Evolutionary conservation across 2,797 vertebrate genomes (phyloP), one percentile per base, ranked within the genome.

Genomic region (Pangasius macronema): DNA sequence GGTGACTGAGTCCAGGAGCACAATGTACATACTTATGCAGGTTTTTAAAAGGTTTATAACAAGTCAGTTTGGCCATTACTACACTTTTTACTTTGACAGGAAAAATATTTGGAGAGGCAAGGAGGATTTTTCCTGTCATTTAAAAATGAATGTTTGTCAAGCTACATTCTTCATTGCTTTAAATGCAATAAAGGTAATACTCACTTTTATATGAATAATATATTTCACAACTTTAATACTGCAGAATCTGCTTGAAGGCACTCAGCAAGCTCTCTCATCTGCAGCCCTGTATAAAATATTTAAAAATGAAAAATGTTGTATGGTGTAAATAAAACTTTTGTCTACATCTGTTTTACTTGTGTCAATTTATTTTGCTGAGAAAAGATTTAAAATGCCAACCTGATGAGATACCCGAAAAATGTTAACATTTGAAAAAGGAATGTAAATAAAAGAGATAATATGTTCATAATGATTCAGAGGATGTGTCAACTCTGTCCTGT

Each of bases 131-230:
- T 96, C 96, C 95, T 97, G 98, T 99, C 98, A 99, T 99, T 96
- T 99, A 99, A 99, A 99, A 98, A 99, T 97, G 98, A 99, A 99
- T 99, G 98, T 99, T 99, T 99, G 98, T 99, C 98, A 97, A 97
- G 98, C 98, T 99, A 99, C 97, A 98, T 99, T 99, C 98, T 99
- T 99, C 99, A 99, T 99, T 99, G 99, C 99, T 99, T 99, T 99
- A 98, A 99, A 99, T 99, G 98, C 99, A 99, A 99, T 99, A 99
- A 99, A 99, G 98, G 98, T 99, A 99, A 99, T 99, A 99, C 97
- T 98, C 99, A 99, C 98, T 99, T 99, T 99, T 99, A 98, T 99
- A 99, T 99, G 98, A 99, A 99, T 99, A 99, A 99, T 99, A 99
- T 99, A 99, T 99, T 99, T 99, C 98, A 99, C 98, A 99, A 99